Percentiles rank a stretch among this genome's conserved stretches.
phyloP scores from a whole-genome alignment of 2,888 invertebrate species.

The Endotricha flammealis region DNA sequence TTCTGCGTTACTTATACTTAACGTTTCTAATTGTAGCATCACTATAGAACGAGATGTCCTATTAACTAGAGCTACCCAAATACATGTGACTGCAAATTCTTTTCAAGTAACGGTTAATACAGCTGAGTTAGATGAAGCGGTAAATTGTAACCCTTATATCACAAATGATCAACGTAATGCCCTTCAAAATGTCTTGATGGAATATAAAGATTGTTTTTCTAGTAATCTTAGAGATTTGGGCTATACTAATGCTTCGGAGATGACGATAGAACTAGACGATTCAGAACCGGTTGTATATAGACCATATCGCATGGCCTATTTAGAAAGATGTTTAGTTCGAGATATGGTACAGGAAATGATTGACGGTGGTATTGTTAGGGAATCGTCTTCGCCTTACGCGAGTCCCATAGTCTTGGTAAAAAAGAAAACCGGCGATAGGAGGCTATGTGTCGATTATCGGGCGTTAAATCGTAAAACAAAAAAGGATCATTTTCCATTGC shows the following conservation, averaged over 20 bases:
- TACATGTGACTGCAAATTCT: too few relatives aligned
- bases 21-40: too few relatives aligned
- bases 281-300: slow-evolving; percentile 12
- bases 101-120: not conserved
- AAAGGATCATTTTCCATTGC: slow-evolving; percentile 22
- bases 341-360: slow-evolving; percentile 10
- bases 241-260: slow-evolving; percentile 7
- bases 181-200: slow-evolving; percentile 1
- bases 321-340: not conserved
- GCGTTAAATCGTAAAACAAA: slow-evolving; percentile 16
- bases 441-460: slow-evolving; percentile 19
- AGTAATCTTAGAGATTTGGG: slow-evolving; percentile 9
- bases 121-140: too few relatives aligned
- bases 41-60: too few relatives aligned
- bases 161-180: not conserved
- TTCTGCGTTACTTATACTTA: not conserved
- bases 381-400: slow-evolving; percentile 23
- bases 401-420: slow-evolving; percentile 24
- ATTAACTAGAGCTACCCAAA: too few relatives aligned
- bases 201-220: slow-evolving; percentile 8
- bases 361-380: slow-evolving; percentile 16
- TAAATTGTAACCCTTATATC: too few relatives aligned
- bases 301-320: slow-evolving; percentile 8
- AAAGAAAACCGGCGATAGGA: slow-evolving; percentile 20
- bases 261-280: slow-evolving; percentile 12